A percentile compares a stretch with the other conserved stretches of the same genome.
These are phyloP conservation scores for Melopsittacus undulatus DNA, from an alignment of 2,797 vertebrate genomes.

Conservation along the genomic window DNA sequence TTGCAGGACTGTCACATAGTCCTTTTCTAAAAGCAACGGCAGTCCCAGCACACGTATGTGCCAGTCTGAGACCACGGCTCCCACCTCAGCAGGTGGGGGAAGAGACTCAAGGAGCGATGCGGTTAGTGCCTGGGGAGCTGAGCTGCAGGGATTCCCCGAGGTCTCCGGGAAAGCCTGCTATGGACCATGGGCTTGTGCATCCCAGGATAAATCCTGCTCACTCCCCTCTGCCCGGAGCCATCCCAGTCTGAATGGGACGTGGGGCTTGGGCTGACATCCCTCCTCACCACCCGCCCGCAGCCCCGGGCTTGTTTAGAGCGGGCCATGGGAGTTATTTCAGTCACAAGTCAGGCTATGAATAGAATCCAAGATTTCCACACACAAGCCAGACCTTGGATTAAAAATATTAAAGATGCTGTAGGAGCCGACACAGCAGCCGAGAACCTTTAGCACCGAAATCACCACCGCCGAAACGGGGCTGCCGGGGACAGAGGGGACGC, in stretches of 20 bases:
- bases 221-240: too few species aligned
- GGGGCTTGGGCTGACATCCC: background rate
- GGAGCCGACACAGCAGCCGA: background rate
- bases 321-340: background rate
- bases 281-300: background rate
- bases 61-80: background rate
- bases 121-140: background rate
- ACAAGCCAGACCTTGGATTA: background rate
- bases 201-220: rapidly evolving
- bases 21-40: background rate
- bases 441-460: background rate
- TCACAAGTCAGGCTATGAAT: background rate
- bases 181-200: background rate
- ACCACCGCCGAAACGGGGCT: background rate
- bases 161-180: background rate
- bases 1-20: too few species aligned
- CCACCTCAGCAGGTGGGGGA: background rate
- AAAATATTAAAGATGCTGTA: background rate
- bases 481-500: background rate
- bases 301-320: background rate
- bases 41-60: rapidly evolving
- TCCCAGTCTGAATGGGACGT: background rate
- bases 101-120: background rate
- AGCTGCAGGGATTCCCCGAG: background rate
- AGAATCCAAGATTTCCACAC: background rate